A percentile compares a stretch with the other conserved stretches of the same genome.
Evolutionary conservation across 1,140 invertebrate genomes (phyloP).

Genomic region (Lamellibrachia luymesi): DNA sequence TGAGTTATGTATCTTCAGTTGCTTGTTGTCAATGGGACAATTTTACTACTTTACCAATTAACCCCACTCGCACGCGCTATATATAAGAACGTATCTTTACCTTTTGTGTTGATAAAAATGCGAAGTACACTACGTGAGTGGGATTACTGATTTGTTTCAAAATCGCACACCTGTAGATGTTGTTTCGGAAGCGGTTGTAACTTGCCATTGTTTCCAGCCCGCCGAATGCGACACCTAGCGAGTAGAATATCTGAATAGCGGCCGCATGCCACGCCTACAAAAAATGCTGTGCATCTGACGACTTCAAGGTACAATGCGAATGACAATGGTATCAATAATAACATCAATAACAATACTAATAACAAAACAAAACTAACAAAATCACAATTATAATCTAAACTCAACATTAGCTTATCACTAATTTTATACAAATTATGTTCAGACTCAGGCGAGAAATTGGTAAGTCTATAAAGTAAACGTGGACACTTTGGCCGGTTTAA

Average conservation of each 20-base stretch:
- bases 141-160: not conserved
- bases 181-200: constrained; percentile 50
- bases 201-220: constrained; percentile 49
- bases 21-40: too few relatives aligned
- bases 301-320: too few relatives aligned
- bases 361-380: not conserved
- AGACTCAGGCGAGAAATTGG: not conserved
- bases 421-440: constrained; percentile 7
- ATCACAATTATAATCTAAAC: not conserved
- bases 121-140: not conserved
- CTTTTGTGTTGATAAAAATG: not conserved
- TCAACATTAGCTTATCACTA: not conserved
- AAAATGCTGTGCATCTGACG: not conserved
- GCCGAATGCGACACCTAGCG: constrained; percentile 90
- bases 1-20: too few relatives aligned
- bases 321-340: too few relatives aligned
- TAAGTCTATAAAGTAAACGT: not conserved
- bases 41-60: not conserved
- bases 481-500: too few relatives aligned
- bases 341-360: too few relatives aligned
- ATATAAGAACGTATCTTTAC: not conserved
- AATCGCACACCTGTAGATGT: constrained; percentile 37
- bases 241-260: constrained; percentile 97
- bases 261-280: constrained; percentile 87
- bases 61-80: too few relatives aligned